phyloP scores from a whole-genome alignment of 2,113 vertebrate species.

The Thymallus thymallus region DNA sequence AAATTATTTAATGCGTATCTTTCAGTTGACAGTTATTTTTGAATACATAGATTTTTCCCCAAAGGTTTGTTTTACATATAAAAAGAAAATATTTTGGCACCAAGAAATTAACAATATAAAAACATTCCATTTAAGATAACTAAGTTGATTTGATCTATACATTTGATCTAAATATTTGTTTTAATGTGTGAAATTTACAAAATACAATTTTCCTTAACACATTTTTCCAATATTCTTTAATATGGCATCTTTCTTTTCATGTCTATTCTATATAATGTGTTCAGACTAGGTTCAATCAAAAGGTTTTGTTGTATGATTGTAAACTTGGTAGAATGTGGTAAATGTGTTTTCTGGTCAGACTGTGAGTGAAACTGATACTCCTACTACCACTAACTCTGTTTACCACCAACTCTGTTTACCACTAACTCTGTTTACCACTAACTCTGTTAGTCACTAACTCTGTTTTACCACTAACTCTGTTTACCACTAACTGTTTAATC shows the following conservation, averaged over 20 bases:
- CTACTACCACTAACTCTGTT: too few species aligned
- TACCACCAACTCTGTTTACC: too few species aligned
- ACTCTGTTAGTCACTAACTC: too few species aligned
- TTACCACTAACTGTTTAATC: too few species aligned
- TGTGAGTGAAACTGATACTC: too few species aligned
- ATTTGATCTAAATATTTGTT: constrained; percentile 11
- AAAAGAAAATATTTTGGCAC: constrained; percentile 53
- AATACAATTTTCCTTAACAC: constrained; percentile 8
- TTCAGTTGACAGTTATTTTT: neutral
- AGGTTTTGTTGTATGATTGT: neutral
- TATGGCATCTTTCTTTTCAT: neutral
- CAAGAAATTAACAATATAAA: constrained; percentile 36
- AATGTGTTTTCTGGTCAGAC: too few species aligned
- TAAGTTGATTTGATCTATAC: constrained; percentile 2
- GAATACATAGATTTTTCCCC: neutral
- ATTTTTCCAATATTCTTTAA: neutral
- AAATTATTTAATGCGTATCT: neutral
- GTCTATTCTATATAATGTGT: neutral
- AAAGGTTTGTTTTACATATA: neutral
- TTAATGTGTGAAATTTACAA: constrained; percentile 19
- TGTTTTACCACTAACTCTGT: too few species aligned
- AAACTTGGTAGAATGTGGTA: too few species aligned
- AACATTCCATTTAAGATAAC: constrained; percentile 43
- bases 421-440: too few species aligned
- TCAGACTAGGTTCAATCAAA: neutral